These are phyloP conservation scores for Melanocharis versteri DNA, from an alignment of 2,113 vertebrate species.

Conservation along the genomic window DNA sequence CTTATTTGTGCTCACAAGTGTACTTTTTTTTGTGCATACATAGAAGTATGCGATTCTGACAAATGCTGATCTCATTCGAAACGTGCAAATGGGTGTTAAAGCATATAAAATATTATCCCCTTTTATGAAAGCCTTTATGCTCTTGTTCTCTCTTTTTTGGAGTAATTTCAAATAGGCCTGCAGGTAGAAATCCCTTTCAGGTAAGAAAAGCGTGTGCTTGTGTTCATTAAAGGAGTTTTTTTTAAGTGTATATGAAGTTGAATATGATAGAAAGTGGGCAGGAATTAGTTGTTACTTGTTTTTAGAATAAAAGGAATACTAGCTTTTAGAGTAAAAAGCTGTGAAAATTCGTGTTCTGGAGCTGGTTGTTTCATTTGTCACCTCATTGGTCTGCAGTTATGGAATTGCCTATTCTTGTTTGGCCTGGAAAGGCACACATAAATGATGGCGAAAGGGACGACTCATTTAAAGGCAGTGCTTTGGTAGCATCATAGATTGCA, in stretches of 20 bases:
- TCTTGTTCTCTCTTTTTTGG: neutral
- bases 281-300: neutral
- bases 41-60: neutral
- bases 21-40: neutral
- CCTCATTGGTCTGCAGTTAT: neutral
- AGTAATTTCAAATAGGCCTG: neutral
- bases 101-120: neutral
- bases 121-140: neutral
- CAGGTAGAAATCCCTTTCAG: neutral
- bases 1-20: neutral
- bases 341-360: neutral
- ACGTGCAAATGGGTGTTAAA: neutral
- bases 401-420: neutral
- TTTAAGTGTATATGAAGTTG: neutral
- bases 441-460: neutral
- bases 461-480: neutral
- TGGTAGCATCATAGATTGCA: neutral
- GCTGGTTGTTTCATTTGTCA: neutral
- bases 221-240: neutral
- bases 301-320: neutral
- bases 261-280: neutral
- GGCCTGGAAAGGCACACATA: neutral
- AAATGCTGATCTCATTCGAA: neutral
- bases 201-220: neutral
- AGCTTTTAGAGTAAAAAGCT: neutral